A percentile compares a stretch with the other conserved stretches of the same genome.
Conservation (phyloP, 2,113 vertebrate genomes). For the Micronycteris hirsuta region DNA sequence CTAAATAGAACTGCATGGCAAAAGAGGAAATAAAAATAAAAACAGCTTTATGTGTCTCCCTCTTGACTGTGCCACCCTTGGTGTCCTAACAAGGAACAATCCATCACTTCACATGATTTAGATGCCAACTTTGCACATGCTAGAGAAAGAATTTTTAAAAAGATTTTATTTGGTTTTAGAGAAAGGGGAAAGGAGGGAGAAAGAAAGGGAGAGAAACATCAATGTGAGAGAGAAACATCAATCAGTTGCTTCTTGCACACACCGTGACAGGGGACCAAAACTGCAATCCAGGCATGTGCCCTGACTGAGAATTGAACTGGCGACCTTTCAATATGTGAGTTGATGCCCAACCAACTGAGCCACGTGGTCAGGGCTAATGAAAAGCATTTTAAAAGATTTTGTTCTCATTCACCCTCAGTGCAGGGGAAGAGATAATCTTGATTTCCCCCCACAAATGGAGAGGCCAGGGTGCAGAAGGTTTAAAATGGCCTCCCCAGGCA, state of each 20-base stretch:
- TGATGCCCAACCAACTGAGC: neutral
- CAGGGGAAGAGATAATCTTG: neutral
- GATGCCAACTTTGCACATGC: neutral
- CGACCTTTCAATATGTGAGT: too few relatives aligned
- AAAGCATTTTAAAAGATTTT: neutral
- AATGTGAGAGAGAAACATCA: too few relatives aligned
- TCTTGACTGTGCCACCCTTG: rapidly evolving
- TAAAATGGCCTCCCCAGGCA: neutral
- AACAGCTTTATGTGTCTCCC: neutral
- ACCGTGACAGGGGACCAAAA: too few relatives aligned
- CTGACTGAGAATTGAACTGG: too few relatives aligned
- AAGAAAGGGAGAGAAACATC: too few relatives aligned
- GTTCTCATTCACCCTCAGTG: neutral
- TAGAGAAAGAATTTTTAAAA: neutral
- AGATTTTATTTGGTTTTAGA: neutral
- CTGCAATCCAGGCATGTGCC: too few relatives aligned
- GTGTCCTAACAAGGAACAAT: rapidly evolving
- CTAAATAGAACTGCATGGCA: slow-evolving; percentile 63
- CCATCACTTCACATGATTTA: rapidly evolving
- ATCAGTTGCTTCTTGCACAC: too few relatives aligned
- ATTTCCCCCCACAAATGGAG: rapidly evolving
- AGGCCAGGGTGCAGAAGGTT: neutral
- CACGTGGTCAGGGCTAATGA: neutral
- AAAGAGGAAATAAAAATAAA: slow-evolving; percentile 2
- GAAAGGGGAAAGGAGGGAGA: too few relatives aligned